Conservation (phyloP, 2,797 vertebrate genomes). For the Cryptoblepharus egeriae region DNA sequence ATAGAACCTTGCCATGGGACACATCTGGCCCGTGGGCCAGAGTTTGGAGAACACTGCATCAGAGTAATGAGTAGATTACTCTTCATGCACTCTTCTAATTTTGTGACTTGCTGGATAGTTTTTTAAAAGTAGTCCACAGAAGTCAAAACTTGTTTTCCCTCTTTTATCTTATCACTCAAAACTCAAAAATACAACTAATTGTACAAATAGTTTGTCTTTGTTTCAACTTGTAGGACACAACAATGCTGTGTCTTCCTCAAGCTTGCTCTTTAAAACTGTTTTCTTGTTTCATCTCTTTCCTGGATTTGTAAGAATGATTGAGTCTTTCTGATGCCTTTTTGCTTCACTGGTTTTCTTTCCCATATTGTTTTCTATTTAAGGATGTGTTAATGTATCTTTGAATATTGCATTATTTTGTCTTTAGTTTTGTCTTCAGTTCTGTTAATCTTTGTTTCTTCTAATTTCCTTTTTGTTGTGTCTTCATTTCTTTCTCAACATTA, state of each 20-base stretch:
- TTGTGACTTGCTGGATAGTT: not conserved
- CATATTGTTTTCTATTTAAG: not conserved
- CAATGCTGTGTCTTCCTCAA: not conserved
- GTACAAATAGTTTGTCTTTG: not conserved
- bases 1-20: no score
- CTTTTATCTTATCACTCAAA: conserved; percentile 1
- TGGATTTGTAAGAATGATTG: not conserved
- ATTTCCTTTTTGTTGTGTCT: not conserved
- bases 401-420: not conserved
- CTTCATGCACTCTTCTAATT: no score
- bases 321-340: not conserved
- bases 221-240: fast-evolving
- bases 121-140: not conserved
- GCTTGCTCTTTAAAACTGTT: not conserved
- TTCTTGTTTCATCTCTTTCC: not conserved
- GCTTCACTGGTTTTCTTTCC: not conserved
- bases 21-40: no score
- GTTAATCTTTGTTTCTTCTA: no score
- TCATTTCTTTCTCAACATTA: no score
- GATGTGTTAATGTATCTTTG: not conserved
- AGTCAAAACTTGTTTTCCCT: no score
- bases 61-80: not conserved
- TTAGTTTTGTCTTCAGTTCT: not conserved
- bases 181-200: not conserved
- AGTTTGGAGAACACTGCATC: no score